A percentile compares a stretch with the other conserved stretches of the same genome.
phyloP scores from a whole-genome alignment of 2,113 vertebrate species.

The Pristiophorus japonicus region DNA sequence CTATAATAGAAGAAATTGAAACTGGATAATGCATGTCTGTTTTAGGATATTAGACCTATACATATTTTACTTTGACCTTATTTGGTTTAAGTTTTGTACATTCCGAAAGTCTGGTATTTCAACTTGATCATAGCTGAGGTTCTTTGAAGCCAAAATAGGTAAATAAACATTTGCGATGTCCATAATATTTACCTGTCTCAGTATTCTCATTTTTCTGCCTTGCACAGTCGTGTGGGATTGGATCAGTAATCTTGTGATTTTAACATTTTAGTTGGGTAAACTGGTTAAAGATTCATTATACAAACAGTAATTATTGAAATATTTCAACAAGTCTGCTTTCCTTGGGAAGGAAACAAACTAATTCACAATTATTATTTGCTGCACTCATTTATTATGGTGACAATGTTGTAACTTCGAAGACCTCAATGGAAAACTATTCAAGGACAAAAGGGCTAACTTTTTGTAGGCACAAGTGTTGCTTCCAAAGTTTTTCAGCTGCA shows the following conservation, averaged over 20 bases:
- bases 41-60: neutral
- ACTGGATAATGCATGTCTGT: neutral
- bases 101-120: neutral
- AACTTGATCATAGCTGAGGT: neutral
- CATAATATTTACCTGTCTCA: slow-evolving; percentile 8
- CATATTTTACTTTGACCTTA: slow-evolving; percentile 24
- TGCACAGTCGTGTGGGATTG: neutral
- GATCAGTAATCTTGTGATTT: neutral
- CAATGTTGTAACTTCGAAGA: neutral
- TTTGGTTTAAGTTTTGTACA: neutral
- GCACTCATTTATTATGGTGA: neutral
- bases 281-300: neutral
- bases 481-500: neutral
- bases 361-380: neutral
- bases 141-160: neutral
- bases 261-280: neutral
- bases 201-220: neutral
- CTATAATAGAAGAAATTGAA: slow-evolving; percentile 29
- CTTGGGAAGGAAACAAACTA: neutral
- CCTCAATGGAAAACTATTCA: neutral
- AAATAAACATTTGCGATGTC: slow-evolving; percentile 14
- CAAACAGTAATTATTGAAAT: neutral
- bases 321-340: neutral
- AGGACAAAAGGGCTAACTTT: neutral
- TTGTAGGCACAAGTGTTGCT: neutral